phyloP scores from a whole-genome alignment of 2,888 invertebrate species.

The Gerosis bhagava region DNA sequence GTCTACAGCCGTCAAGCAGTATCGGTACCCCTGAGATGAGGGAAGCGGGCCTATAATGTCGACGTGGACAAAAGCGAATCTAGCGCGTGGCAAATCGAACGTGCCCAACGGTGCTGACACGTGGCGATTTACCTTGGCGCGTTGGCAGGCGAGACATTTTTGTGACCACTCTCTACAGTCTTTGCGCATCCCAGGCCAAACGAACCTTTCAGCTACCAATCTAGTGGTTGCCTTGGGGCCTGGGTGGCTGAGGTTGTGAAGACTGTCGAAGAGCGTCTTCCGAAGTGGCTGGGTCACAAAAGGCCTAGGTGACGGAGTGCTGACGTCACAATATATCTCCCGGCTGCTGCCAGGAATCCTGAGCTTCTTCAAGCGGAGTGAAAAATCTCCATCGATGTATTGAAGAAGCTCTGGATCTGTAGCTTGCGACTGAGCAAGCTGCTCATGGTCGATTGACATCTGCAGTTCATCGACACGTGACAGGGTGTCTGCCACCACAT shows the following conservation, averaged over 20 bases:
- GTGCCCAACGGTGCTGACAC: constrained; percentile 30
- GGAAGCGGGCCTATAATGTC: constrained; percentile 1
- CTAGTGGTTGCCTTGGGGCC: constrained; percentile 12
- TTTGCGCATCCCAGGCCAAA: constrained; percentile 49
- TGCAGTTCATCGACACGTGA: constrained; percentile 36
- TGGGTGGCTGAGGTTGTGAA: constrained; percentile 11
- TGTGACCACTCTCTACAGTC: constrained; percentile 46
- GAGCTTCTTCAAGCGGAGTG: no score
- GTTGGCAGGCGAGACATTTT: constrained; percentile 46
- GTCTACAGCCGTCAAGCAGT: constrained; percentile 4
- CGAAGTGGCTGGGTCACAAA: background rate
- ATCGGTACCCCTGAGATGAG: background rate
- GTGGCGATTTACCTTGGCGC: constrained; percentile 44
- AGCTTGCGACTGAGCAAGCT: no score
- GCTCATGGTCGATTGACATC: no score
- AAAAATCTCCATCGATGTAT: background rate
- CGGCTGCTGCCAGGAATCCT: no score
- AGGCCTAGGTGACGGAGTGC: background rate
- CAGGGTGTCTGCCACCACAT: constrained; percentile 32
- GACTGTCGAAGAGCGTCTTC: no score
- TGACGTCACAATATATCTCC: no score
- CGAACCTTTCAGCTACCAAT: constrained; percentile 44
- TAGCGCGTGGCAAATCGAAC: constrained; percentile 36
- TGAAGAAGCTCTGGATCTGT: background rate
- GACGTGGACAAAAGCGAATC: constrained; percentile 20